Conservation (phyloP, 2,113 vertebrate species). For the Cervus canadensis region DNA sequence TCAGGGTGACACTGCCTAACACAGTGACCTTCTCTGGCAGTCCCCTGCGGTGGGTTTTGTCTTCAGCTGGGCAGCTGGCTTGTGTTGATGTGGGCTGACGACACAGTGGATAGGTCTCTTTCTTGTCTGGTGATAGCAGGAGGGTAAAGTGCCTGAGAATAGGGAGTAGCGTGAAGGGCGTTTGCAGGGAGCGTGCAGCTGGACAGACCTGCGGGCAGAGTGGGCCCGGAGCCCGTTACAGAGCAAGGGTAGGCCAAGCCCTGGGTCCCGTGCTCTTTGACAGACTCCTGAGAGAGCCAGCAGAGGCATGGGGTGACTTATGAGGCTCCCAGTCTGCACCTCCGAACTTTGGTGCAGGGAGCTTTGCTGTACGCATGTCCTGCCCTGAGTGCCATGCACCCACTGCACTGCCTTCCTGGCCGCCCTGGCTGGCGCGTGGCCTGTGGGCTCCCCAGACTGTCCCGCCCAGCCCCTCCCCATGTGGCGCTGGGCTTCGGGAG, state of each 20-base stretch:
- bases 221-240: background rate
- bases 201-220: background rate
- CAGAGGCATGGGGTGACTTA: rapidly evolving
- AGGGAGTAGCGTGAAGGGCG: rapidly evolving
- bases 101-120: background rate
- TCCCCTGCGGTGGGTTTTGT: rapidly evolving
- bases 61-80: rapidly evolving
- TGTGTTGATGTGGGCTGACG: rapidly evolving
- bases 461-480: background rate
- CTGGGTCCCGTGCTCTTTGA: rapidly evolving
- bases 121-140: background rate
- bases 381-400: background rate
- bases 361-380: rapidly evolving
- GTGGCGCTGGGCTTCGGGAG: background rate
- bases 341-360: background rate
- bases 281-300: background rate
- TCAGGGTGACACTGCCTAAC: no score
- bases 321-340: background rate
- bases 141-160: background rate
- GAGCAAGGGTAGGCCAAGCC: no score
- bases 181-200: rapidly evolving
- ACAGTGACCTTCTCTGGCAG: rapidly evolving
- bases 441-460: background rate
- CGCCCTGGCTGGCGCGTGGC: background rate
- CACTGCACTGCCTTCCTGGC: background rate